A percentile compares a stretch with the other conserved stretches of the same genome.
Conservation (phyloP, 1,140 invertebrate genomes). For the Prorops nasuta region DNA sequence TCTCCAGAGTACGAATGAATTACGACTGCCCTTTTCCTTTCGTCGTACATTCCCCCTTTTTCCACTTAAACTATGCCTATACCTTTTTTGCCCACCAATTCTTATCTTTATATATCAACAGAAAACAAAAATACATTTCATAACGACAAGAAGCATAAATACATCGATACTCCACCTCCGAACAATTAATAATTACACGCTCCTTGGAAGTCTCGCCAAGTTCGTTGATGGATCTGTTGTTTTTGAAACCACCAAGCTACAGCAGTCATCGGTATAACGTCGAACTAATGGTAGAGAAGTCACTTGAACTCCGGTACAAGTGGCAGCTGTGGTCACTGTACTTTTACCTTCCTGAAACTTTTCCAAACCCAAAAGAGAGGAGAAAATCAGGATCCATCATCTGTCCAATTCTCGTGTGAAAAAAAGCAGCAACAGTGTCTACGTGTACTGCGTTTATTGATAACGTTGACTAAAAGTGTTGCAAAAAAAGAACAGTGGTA, state of each 20-base stretch:
- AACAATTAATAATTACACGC: no score
- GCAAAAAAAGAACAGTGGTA: constrained; percentile 42
- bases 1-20: constrained; percentile 32
- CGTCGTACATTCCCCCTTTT: constrained; percentile 28
- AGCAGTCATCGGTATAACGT: no score
- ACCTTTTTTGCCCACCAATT: constrained; percentile 8
- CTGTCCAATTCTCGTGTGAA: constrained; percentile 22
- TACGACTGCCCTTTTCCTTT: constrained; percentile 33
- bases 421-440: no score
- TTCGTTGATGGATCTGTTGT: no score
- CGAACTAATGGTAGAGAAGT: constrained; percentile 39
- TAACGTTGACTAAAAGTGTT: constrained; percentile 30
- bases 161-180: no score
- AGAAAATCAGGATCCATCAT: no score
- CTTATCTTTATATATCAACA: not conserved
- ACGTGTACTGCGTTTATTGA: constrained; percentile 21
- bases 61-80: constrained; percentile 18
- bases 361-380: constrained; percentile 29
- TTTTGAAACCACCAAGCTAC: no score
- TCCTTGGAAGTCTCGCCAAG: no score
- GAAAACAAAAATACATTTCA: no score
- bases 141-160: no score
- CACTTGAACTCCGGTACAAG: constrained; percentile 37
- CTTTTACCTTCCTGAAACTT: constrained; percentile 35
- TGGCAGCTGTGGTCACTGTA: constrained; percentile 24